Evolutionary conservation across 2,113 vertebrate species (phyloP).

Genomic region (Scomber scombrus): DNA sequence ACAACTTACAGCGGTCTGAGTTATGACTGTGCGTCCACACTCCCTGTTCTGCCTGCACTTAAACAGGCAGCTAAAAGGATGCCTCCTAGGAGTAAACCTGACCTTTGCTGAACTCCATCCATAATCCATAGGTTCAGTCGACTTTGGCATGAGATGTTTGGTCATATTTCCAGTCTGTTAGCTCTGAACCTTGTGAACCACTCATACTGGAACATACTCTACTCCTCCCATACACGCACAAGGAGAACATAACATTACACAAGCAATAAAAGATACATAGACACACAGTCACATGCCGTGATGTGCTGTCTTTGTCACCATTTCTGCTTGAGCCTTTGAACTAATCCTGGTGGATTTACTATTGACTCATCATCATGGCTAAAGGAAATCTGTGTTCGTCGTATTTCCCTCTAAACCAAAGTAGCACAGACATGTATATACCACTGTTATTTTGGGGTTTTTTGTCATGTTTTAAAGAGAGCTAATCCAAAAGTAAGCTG

Average conservation of each 20-base stretch:
- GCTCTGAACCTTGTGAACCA: conserved; percentile 28
- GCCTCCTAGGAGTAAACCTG: conserved; percentile 31
- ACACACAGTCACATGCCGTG: conserved; percentile 6
- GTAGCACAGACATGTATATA: too few relatives aligned
- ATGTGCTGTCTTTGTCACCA: neutral
- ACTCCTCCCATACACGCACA: neutral
- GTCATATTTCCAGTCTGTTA: conserved; percentile 46
- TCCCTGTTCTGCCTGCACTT: conserved; percentile 29
- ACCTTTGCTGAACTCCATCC: conserved; percentile 60
- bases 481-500: too few relatives aligned
- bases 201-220: conserved; percentile 11
- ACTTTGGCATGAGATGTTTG: conserved; percentile 10
- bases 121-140: conserved; percentile 53
- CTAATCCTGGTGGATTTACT: conserved; percentile 25
- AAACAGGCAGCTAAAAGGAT: conserved; percentile 38
- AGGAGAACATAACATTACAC: conserved; percentile 9
- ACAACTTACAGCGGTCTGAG: conserved; percentile 37
- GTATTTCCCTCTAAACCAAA: too few relatives aligned
- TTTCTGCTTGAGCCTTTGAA: neutral
- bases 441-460: too few relatives aligned
- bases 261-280: conserved; percentile 39
- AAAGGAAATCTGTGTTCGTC: neutral
- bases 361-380: neutral
- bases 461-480: too few relatives aligned
- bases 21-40: conserved; percentile 21